These are phyloP conservation scores for Struthidea cinerea DNA, from an alignment of 2,113 vertebrate species.

Conservation along the genomic window DNA sequence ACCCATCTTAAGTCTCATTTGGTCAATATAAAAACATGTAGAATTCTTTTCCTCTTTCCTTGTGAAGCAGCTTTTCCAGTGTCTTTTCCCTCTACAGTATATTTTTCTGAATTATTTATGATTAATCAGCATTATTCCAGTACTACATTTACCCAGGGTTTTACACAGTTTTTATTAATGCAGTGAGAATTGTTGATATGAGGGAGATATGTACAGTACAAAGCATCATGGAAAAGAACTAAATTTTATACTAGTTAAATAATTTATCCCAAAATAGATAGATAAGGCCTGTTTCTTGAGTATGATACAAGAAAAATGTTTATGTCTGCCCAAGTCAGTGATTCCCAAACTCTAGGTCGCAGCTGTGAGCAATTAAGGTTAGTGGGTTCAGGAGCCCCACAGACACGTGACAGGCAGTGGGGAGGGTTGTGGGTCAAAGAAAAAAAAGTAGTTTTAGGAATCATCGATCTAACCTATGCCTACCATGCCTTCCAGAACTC, in stretches of 20 bases:
- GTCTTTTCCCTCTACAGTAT: neutral
- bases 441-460: neutral
- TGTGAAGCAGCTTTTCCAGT: neutral
- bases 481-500: neutral
- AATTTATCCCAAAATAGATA: neutral
- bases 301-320: neutral
- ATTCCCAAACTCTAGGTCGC: neutral
- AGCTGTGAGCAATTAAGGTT: neutral
- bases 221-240: neutral
- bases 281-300: neutral
- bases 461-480: neutral
- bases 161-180: neutral
- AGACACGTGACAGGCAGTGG: neutral
- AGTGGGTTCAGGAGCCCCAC: neutral
- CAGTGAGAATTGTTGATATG: neutral
- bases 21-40: neutral
- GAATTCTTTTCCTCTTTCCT: neutral
- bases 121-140: neutral
- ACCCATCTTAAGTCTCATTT: neutral
- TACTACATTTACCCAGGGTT: neutral
- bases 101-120: neutral
- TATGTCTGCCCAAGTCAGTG: neutral
- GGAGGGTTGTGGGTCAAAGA: neutral
- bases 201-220: neutral
- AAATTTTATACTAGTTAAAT: neutral